Evolutionary conservation across 2,797 vertebrate species (phyloP).

Genomic region (Arctocebus calabarensis): DNA sequence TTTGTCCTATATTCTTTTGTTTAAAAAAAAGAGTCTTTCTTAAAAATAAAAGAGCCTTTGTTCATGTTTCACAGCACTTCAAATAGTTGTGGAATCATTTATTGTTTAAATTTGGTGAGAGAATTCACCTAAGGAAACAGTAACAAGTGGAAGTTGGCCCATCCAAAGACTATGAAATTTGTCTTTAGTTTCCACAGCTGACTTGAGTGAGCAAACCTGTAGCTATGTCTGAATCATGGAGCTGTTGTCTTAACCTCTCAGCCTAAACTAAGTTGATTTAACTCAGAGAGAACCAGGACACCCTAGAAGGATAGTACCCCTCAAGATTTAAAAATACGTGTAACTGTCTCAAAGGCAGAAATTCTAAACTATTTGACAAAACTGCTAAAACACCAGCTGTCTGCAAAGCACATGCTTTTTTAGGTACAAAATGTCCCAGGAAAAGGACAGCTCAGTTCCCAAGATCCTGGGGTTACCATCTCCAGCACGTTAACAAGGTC

Average conservation of each 20-base stretch:
- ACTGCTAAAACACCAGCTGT: neutral
- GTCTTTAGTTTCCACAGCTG: neutral
- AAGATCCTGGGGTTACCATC: neutral
- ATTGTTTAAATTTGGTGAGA: neutral
- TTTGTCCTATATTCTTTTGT: neutral
- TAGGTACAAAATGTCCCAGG: neutral
- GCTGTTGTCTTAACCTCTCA: neutral
- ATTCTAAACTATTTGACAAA: neutral
- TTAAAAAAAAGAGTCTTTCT: neutral
- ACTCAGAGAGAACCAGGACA: neutral
- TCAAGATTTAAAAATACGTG: neutral
- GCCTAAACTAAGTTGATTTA: neutral
- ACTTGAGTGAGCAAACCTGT: neutral
- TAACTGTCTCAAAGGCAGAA: neutral
- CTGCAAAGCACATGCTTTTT: neutral
- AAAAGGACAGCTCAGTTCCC: neutral
- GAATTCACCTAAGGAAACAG: neutral
- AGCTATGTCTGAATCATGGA: neutral
- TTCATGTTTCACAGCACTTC: neutral
- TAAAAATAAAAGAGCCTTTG: neutral
- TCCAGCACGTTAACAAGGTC: neutral
- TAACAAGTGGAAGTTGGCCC: neutral
- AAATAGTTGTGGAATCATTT: neutral
- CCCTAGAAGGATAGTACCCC: neutral
- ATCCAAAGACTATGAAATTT: neutral